Conservation (phyloP, 2,888 invertebrate genomes). For the Stenichneumon culpator region DNA sequence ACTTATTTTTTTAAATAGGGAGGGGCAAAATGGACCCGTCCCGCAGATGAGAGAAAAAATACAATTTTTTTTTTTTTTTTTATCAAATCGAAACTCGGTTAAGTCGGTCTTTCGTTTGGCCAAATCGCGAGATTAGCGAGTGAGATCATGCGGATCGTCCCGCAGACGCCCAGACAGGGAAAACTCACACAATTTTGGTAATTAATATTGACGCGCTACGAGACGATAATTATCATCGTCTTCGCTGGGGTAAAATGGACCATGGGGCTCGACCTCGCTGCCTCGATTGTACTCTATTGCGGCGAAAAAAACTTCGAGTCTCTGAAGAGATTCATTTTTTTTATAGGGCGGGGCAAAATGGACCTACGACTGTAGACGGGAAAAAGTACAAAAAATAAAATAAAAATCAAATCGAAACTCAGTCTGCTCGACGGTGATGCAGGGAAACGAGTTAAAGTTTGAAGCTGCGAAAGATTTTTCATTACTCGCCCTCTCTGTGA, state of each 20-base stretch:
- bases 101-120: slow-evolving; percentile 75
- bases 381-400: not conserved
- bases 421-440: not conserved
- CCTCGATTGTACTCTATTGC: slow-evolving; percentile 31
- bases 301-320: slow-evolving; percentile 34
- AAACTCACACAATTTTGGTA: slow-evolving; percentile 71
- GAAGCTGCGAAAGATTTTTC: not conserved
- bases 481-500: not conserved
- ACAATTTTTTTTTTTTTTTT: not conserved
- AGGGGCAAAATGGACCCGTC: not conserved
- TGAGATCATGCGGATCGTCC: slow-evolving; percentile 50
- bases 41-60: not conserved
- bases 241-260: slow-evolving; percentile 4
- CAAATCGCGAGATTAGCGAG: slow-evolving; percentile 61
- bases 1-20: slow-evolving; percentile 3
- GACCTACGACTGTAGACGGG: too few relatives aligned
- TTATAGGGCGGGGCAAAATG: not conserved
- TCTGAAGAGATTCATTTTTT: slow-evolving; percentile 14
- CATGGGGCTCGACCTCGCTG: slow-evolving; percentile 27
- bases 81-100: slow-evolving; percentile 14
- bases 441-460: slow-evolving; percentile 7
- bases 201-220: slow-evolving; percentile 75
- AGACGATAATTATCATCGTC: slow-evolving; percentile 64
- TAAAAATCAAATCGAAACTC: slow-evolving; percentile 9
- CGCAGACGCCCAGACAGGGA: not conserved